These are phyloP conservation scores for Zoanthus sociatus DNA, from an alignment of 92 coral and sea anemone species.

Conservation along the genomic window DNA sequence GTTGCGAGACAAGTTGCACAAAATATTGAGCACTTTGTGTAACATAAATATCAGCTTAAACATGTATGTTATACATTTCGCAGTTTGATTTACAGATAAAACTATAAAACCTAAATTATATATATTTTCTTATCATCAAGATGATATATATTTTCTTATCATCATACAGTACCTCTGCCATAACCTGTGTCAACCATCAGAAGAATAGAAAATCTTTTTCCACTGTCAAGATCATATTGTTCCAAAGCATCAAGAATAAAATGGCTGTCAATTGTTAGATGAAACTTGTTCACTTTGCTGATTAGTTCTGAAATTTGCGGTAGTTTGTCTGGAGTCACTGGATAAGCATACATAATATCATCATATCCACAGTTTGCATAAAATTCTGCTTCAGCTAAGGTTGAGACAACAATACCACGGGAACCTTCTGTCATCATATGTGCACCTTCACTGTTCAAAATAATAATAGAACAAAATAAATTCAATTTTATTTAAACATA, in stretches of 20 bases:
- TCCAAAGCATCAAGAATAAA: constrained; percentile 73
- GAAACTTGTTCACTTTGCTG: constrained; percentile 72
- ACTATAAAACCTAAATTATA: too few relatives aligned
- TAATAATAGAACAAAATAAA: neutral
- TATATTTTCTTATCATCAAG: too few relatives aligned
- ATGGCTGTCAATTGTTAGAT: constrained; percentile 81
- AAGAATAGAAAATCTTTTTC: constrained; percentile 88
- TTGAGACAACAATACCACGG: constrained; percentile 85
- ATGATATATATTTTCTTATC: too few relatives aligned
- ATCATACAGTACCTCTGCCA: constrained; percentile 72
- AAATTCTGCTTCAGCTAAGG: constrained; percentile 92
- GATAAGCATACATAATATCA: constrained; percentile 93
- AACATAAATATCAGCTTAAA: too few relatives aligned
- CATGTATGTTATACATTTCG: too few relatives aligned
- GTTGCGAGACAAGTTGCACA: too few relatives aligned
- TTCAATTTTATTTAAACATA: too few relatives aligned
- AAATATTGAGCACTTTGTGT: too few relatives aligned
- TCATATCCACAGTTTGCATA: constrained; percentile 80
- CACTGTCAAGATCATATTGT: constrained; percentile 51
- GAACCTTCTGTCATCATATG: constrained; percentile 85
- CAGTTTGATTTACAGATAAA: too few relatives aligned
- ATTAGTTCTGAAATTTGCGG: constrained; percentile 77
- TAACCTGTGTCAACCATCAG: constrained; percentile 85
- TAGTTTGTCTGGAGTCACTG: constrained; percentile 83
- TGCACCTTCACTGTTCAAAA: constrained; percentile 83